Base-by-base conservation (phyloP, 1,140 invertebrate genomes). In the Popillia japonica region DNA sequence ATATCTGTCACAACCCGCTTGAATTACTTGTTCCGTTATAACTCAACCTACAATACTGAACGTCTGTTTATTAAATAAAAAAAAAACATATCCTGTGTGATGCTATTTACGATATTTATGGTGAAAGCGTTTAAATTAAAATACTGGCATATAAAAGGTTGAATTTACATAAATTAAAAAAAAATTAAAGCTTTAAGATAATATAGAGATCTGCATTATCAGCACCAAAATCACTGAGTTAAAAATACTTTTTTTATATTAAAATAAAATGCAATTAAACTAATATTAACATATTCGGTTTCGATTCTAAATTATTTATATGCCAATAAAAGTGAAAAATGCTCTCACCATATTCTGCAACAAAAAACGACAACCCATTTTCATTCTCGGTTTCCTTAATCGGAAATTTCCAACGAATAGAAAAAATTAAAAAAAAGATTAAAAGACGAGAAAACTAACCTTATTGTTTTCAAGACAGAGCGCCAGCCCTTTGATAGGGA, bases 401-500 rank as follows among this genome's bases (percentile, higher is more conserved):
- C 27, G 27, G 27, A 34, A 34, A 34, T 23, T 68, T 68, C 11
- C n/a, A 20, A 41, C 34, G 41, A 41, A 14, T 6, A 41, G 42
- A 7, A 41, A 74, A 11, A 41, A 41, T n/a, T 40, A 34, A 74
- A 40, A 44, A 41, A 74, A 74, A 76, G 55, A 74, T 40, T 40
- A 55, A 76, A 76, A 34, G 44, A 76, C 44, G 78, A 78, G 77
- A 77, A 79, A 84, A 85, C 84, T 85, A 86, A 85, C 85, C 84
- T 86, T 85, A 80, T 81, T n/a, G 78, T 77, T 85, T 89, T 91
- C 90, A 93, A 88, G 92, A 92, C 87, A 93, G 92, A 89, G 93
- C 92, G 88, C 93, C 94, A 87, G 94, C 94, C 90, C 95, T 95
- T 92, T 96, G 94, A 92, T 96, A 96, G 89, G 95, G 95, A 92